These are phyloP conservation scores for Lissonota sp. DNA, from an alignment of 2,888 invertebrate species.

Conservation along the genomic window DNA sequence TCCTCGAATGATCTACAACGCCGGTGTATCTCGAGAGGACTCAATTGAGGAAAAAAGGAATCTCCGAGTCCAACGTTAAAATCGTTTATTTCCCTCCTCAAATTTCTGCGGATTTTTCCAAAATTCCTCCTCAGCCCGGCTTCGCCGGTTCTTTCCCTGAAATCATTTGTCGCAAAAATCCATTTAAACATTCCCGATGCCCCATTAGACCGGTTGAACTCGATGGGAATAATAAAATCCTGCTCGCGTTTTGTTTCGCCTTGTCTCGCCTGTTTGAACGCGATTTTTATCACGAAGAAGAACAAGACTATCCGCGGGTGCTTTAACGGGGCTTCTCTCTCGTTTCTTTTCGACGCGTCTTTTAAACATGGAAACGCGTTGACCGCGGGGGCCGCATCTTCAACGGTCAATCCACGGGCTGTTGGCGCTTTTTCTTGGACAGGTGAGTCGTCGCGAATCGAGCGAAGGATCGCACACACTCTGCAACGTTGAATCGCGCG, in stretches of 20 bases:
- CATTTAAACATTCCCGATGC: neutral
- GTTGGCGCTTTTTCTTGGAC: constrained; percentile 66
- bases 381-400: too few relatives aligned
- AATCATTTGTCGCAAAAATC: constrained; percentile 6
- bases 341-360: constrained; percentile 9
- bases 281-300: constrained; percentile 72
- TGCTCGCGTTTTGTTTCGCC: constrained; percentile 63
- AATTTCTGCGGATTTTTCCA: neutral
- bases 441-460: constrained; percentile 22
- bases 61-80: constrained; percentile 19
- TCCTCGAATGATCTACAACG: constrained; percentile 47
- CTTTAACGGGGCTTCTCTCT: constrained; percentile 70
- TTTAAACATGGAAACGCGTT: constrained; percentile 71
- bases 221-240: constrained; percentile 54
- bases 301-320: constrained; percentile 65
- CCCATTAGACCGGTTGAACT: constrained; percentile 54
- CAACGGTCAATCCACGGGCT: constrained; percentile 47
- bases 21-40: neutral
- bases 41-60: constrained; percentile 2
- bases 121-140: too few relatives aligned
- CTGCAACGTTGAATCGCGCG: constrained; percentile 52
- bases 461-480: constrained; percentile 6
- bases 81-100: constrained; percentile 47
- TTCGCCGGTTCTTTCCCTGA: too few relatives aligned
- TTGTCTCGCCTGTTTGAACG: constrained; percentile 67